These are phyloP conservation scores for Leptinotarsa juncta DNA, from an alignment of 2,888 invertebrate genomes.

Conservation along the genomic window DNA sequence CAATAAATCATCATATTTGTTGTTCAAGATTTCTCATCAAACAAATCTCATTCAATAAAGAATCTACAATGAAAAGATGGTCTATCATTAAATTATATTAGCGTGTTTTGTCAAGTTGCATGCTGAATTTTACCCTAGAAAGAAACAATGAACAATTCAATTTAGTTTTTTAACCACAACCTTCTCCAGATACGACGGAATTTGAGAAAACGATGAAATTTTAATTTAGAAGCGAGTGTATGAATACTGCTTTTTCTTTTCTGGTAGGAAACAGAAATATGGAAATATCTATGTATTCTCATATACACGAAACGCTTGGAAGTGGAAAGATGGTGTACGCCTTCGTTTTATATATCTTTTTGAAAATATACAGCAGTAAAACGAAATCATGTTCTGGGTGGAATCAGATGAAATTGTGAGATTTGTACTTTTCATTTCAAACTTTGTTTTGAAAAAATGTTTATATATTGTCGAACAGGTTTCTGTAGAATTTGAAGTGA, in stretches of 20 bases:
- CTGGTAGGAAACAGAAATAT: not conserved
- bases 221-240: not conserved
- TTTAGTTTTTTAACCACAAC: not conserved
- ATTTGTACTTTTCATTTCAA: too few species aligned
- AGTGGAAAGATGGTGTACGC: not conserved
- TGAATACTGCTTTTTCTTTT: not conserved
- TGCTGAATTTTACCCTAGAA: not conserved
- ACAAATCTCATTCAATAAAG: too few species aligned
- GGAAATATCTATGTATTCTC: not conserved
- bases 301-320: not conserved
- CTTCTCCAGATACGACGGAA: not conserved
- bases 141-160: not conserved
- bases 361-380: too few species aligned
- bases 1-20: too few species aligned
- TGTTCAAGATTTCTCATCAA: too few species aligned
- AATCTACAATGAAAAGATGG: too few species aligned
- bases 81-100: not conserved
- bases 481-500: too few species aligned
- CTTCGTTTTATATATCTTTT: not conserved
- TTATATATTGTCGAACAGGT: too few species aligned
- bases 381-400: too few species aligned
- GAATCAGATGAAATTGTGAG: too few species aligned
- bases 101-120: too few species aligned
- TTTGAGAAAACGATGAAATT: not conserved
- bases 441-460: too few species aligned